phyloP scores from a whole-genome alignment of 1,140 invertebrate genomes.

The Drosophila prosaltans region DNA sequence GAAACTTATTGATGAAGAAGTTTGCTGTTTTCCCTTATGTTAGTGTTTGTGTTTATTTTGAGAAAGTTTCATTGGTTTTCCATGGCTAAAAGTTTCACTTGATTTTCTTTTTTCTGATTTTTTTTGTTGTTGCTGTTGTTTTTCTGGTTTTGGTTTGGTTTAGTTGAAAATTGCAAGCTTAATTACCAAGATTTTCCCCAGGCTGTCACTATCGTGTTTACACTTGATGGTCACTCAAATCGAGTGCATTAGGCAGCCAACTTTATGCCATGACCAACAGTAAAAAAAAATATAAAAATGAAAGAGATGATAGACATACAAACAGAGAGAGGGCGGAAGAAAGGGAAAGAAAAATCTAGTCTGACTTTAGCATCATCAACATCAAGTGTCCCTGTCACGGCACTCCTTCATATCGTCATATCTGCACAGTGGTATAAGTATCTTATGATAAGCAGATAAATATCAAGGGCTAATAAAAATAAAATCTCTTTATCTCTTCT shows the following conservation, averaged over 20 bases:
- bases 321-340: background rate
- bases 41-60: slow-evolving; percentile 11
- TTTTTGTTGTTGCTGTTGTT: slow-evolving; percentile 2
- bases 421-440: background rate
- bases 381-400: slow-evolving; percentile 33
- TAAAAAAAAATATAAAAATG: background rate
- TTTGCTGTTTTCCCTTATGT: slow-evolving; percentile 13
- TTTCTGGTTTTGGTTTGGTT: slow-evolving; percentile 3
- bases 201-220: slow-evolving; percentile 17
- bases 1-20: slow-evolving; percentile 40
- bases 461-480: too few species aligned
- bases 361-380: slow-evolving; percentile 39
- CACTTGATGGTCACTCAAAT: slow-evolving; percentile 21
- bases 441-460: background rate
- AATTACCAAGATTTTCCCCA: slow-evolving; percentile 45
- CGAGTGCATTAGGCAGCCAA: slow-evolving; percentile 19
- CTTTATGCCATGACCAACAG: background rate
- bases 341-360: slow-evolving; percentile 34
- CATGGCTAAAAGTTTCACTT: slow-evolving; percentile 24
- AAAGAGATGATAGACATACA: background rate
- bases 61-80: slow-evolving; percentile 13
- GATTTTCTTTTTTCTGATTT: background rate
- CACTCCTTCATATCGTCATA: slow-evolving; percentile 6
- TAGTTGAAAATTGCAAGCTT: slow-evolving; percentile 36
- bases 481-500: too few species aligned